Conservation (phyloP, 1,140 invertebrate species). For the Gonatopus flavifemur region DNA sequence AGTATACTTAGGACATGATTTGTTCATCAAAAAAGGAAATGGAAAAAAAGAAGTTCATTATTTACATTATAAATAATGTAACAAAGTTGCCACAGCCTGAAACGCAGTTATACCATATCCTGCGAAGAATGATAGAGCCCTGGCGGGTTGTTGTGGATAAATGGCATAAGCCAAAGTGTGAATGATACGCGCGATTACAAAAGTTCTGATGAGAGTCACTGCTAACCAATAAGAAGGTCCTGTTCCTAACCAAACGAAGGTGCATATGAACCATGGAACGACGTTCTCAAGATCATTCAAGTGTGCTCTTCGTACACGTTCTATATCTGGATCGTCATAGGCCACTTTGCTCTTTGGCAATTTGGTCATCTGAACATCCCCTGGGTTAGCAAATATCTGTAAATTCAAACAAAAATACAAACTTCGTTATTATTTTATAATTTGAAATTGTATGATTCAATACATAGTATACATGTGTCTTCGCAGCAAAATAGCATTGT, state of each 20-base stretch:
- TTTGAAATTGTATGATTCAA: no score
- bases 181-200: constrained; percentile 60
- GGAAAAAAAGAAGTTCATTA: no score
- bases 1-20: no score
- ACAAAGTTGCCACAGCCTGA: constrained; percentile 56
- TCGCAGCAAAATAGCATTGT: no score
- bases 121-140: constrained; percentile 60
- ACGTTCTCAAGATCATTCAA: constrained; percentile 73
- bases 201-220: constrained; percentile 62
- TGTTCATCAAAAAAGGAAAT: no score
- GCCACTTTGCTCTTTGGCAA: constrained; percentile 52
- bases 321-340: constrained; percentile 61
- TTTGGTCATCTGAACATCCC: constrained; percentile 48
- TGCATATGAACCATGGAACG: constrained; percentile 64
- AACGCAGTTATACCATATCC: constrained; percentile 57
- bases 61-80: constrained; percentile 36
- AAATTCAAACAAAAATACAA: constrained; percentile 14
- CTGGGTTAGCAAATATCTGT: constrained; percentile 64
- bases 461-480: no score
- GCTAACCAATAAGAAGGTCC: constrained; percentile 60
- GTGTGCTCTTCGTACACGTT: constrained; percentile 67
- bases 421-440: neutral
- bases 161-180: constrained; percentile 67
- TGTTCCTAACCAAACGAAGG: constrained; percentile 64
- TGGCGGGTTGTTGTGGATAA: constrained; percentile 61